phyloP scores from a whole-genome alignment of 2,888 invertebrate species.

The Oligia latruncula region DNA sequence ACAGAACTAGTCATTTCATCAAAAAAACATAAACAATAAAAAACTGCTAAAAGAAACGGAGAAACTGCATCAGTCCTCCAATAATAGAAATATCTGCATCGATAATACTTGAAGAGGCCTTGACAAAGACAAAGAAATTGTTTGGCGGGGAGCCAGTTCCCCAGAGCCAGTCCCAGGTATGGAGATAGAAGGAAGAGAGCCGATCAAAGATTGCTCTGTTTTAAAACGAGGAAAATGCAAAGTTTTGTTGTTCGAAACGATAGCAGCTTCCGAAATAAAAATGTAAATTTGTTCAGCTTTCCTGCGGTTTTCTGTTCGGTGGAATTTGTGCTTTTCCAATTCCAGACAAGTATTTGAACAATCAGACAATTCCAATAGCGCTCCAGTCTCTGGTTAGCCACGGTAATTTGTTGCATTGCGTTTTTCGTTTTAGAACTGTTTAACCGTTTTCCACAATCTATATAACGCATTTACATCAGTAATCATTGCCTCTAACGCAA shows the following conservation, averaged over 20 bases:
- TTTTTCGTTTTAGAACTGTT: constrained; percentile 55
- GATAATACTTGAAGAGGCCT: constrained; percentile 80
- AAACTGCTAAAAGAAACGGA: constrained; percentile 63
- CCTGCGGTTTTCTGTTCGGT: constrained; percentile 70
- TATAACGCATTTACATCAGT: constrained; percentile 11
- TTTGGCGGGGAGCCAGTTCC: constrained; percentile 80
- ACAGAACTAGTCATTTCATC: constrained; percentile 7
- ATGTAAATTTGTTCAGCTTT: constrained; percentile 84
- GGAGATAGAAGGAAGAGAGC: constrained; percentile 75
- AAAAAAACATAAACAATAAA: constrained; percentile 44
- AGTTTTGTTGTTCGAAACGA: constrained; percentile 81
- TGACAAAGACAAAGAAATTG: constrained; percentile 86
- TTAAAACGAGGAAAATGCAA: constrained; percentile 81
- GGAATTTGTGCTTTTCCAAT: constrained; percentile 78
- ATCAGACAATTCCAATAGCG: constrained; percentile 73
- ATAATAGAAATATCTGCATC: constrained; percentile 83
- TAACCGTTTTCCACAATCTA: constrained; percentile 20
- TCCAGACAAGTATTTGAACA: constrained; percentile 76
- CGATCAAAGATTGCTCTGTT: constrained; percentile 86
- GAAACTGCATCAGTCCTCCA: constrained; percentile 70
- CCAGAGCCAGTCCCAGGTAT: constrained; percentile 72
- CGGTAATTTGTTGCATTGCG: constrained; percentile 72
- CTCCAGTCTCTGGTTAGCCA: constrained; percentile 66
- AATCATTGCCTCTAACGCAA: neutral
- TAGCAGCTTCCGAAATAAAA: constrained; percentile 83